Conservation (phyloP, 2,888 invertebrate species). For the Agrochola litura region DNA sequence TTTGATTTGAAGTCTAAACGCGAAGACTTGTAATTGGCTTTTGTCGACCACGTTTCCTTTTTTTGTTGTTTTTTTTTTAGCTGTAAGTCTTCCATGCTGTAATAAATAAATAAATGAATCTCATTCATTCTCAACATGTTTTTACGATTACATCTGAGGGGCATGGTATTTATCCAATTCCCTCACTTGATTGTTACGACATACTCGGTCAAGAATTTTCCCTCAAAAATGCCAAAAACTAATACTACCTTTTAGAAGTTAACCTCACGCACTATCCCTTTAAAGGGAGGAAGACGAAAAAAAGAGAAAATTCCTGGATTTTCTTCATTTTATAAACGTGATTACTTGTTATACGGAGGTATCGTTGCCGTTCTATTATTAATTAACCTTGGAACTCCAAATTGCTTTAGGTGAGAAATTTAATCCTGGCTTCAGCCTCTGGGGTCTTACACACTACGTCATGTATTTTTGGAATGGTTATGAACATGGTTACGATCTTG, state of each 20-base stretch:
- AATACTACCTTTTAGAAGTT: not conserved
- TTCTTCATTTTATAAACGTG: slow-evolving; percentile 39
- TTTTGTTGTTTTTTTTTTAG: too few relatives aligned
- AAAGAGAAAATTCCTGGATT: not conserved
- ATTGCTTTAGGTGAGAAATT: slow-evolving; percentile 55
- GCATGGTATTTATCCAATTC: slow-evolving; percentile 41
- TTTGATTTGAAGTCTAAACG: too few relatives aligned
- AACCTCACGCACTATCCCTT: not conserved
- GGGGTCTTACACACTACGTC: not conserved
- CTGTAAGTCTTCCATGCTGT: too few relatives aligned
- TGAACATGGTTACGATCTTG: not conserved
- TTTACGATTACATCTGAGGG: slow-evolving; percentile 32
- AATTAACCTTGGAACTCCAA: slow-evolving; percentile 58
- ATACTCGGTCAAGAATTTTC: slow-evolving; percentile 26
- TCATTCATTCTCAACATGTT: slow-evolving; percentile 42
- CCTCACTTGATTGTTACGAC: slow-evolving; percentile 31
- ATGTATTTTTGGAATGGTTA: slow-evolving; percentile 13
- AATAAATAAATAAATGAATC: not conserved
- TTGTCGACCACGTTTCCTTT: too few relatives aligned
- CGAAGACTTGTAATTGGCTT: too few relatives aligned
- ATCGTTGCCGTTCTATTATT: slow-evolving; percentile 48
- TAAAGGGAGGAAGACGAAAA: not conserved
- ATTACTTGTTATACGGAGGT: slow-evolving; percentile 36
- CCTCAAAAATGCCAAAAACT: slow-evolving; percentile 10
- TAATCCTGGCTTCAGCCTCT: slow-evolving; percentile 38